Percentiles rank a stretch among this genome's conserved stretches.
Conservation (phyloP, 2,888 invertebrate species). For the Xestobium rufovillosum region DNA sequence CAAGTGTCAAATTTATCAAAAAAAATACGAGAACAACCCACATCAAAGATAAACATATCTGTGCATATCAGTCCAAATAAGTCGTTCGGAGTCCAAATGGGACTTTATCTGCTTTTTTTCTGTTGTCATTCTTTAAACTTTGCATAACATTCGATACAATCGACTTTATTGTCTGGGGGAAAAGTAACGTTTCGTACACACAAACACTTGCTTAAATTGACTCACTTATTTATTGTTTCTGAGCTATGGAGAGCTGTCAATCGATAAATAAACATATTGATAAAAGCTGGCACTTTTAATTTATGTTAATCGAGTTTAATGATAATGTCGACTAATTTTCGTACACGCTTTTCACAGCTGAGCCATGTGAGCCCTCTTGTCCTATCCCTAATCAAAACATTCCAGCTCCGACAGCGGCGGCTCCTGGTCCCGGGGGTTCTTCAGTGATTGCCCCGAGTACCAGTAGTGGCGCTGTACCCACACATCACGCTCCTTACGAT, state of each 20-base stretch:
- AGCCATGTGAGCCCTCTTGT: conserved; percentile 76
- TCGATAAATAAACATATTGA: no score
- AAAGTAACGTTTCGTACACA: no score
- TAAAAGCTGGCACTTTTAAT: no score
- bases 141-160: no score
- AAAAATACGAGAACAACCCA: conserved; percentile 36
- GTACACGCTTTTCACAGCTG: conserved; percentile 54
- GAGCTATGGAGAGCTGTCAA: no score
- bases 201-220: no score
- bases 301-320: no score
- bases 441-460: conserved; percentile 34
- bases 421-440: conserved; percentile 35
- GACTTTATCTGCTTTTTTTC: no score
- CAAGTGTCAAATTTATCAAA: conserved; percentile 29
- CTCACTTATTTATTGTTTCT: no score
- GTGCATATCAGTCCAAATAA: conserved; percentile 19
- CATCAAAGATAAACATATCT: conserved; percentile 32
- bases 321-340: no score
- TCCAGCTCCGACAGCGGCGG: conserved; percentile 41
- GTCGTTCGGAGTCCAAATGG: conserved; percentile 10
- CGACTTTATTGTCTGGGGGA: no score
- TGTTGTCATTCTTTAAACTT: no score
- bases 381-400: conserved; percentile 55
- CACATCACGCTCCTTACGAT: conserved; percentile 85
- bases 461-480: conserved; percentile 42